These are phyloP conservation scores for Pseudomugil gertrudae DNA, from an alignment of 2,797 vertebrate species.

Conservation along the genomic window DNA sequence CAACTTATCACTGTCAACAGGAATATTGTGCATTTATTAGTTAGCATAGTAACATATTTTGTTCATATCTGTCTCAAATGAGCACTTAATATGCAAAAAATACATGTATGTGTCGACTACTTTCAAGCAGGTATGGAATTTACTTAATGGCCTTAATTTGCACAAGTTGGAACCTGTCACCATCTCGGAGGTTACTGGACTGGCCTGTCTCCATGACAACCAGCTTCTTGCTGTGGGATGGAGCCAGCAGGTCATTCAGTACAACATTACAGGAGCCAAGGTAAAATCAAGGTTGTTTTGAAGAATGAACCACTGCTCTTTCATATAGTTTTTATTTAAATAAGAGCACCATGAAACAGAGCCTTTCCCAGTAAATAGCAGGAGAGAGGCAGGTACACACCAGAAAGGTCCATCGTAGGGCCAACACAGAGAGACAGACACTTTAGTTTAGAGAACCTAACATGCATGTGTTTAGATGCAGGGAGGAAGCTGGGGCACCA, in stretches of 20 bases:
- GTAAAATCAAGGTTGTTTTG: slow-evolving; percentile 32
- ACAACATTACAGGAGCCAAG: slow-evolving; percentile 63
- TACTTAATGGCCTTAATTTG: slow-evolving; percentile 78
- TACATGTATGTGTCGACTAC: background rate
- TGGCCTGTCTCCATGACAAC: slow-evolving; percentile 71
- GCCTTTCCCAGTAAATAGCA: no score
- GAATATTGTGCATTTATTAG: background rate
- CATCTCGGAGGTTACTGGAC: slow-evolving; percentile 70
- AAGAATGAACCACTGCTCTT: background rate
- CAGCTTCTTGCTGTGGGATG: slow-evolving; percentile 75
- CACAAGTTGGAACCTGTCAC: slow-evolving; percentile 78
- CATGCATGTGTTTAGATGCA: no score
- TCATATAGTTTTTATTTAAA: slow-evolving; percentile 1
- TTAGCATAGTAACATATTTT: background rate
- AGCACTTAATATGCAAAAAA: background rate
- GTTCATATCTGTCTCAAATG: background rate
- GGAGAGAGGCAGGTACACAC: no score
- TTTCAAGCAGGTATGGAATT: slow-evolving; percentile 77
- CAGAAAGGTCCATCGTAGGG: no score
- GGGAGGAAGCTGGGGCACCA: no score
- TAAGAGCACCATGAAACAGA: background rate
- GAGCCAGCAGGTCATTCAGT: slow-evolving; percentile 73
- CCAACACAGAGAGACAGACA: no score
- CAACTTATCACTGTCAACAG: background rate
- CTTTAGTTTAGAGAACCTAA: no score